Base-by-base conservation (phyloP, 2,888 invertebrate genomes). In the Sphaerophoria taeniata region DNA sequence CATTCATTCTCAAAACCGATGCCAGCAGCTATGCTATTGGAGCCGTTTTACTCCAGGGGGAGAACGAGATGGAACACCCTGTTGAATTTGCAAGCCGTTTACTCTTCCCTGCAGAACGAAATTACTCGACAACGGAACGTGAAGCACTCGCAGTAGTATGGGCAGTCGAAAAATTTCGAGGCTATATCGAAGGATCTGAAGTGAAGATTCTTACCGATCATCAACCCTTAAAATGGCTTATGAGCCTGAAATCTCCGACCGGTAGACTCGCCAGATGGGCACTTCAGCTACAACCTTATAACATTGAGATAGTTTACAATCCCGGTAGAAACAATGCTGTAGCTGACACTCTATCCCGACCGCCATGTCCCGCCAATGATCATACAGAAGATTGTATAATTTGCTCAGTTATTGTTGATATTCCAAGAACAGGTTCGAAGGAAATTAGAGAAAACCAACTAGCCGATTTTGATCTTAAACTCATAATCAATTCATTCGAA, bases 381-480 rank as follows among this genome's bases (percentile, higher is more conserved):
- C 39, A 60, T 60, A 24, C 3, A 39, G 39, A 60, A 3, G 11
- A 60, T 3, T 51, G 65, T 9, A 24, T 47, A 14, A 67, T 67
- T 47, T 51, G 65, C 24, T 67, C n/a, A n/a, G 12, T 67, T 9
- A 11, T 11, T 16, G 36, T 67, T 4, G 51, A 67, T 49, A 34
- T 67, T 11, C 58, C 39, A 60, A 36, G 58, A 67, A 39, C 0
- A 16, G 58, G 58, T 16, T 36, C 58, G 0, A 60, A 39, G 39
- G 58, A 60, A 43, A 60, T 60, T 24, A 36, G 58, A 60, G 58
- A 60, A 5, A 9, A 39, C 90, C 91, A 0, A 88, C 89, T 5
- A 92, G 92, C 6, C 78, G 93, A 56, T 87, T 93, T 24, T 12
- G 58, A 60, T 6, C 39, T 60, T 16, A 60, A 60, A 60, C 7